phyloP scores from a whole-genome alignment of 2,888 invertebrate species.

The Lycocerus yunnanus region DNA sequence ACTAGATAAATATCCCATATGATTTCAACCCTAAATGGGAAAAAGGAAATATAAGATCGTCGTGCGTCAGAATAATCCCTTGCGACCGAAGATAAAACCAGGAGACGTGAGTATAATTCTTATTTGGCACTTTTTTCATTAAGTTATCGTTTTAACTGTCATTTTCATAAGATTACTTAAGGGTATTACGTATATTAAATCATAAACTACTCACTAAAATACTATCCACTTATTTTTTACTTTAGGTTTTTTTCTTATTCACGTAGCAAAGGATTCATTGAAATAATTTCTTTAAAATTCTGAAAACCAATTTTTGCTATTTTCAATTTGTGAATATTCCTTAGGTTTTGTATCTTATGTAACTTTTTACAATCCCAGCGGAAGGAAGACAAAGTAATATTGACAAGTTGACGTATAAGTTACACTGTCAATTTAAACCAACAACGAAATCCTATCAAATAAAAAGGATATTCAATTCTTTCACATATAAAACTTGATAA shows the following conservation, averaged over 20 bases:
- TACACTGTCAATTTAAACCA: neutral
- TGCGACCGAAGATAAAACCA: constrained; percentile 38
- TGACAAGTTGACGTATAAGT: constrained; percentile 3
- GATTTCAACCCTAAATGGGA: constrained; percentile 33
- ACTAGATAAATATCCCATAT: constrained; percentile 34
- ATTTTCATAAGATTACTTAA: constrained; percentile 28
- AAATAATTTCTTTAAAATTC: neutral
- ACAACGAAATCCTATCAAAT: neutral
- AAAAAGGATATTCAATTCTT: neutral
- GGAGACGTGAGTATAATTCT: constrained; percentile 37
- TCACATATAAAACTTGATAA: neutral
- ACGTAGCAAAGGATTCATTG: neutral
- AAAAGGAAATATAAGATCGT: constrained; percentile 30
- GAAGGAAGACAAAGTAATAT: neutral
- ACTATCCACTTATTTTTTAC: neutral
- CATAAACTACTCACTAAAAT: constrained; percentile 2
- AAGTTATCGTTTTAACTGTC: constrained; percentile 30
- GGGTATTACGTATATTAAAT: constrained; percentile 20
- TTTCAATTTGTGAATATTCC: neutral
- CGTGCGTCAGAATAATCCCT: constrained; percentile 37
- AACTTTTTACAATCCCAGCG: neutral
- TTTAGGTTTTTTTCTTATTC: neutral
- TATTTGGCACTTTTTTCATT: constrained; percentile 37
- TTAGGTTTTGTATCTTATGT: neutral
- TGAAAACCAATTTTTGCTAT: neutral